Percentiles rank a stretch among this genome's conserved stretches.
Conservation (phyloP, 2,797 vertebrate species). For the Poecilia picta region DNA sequence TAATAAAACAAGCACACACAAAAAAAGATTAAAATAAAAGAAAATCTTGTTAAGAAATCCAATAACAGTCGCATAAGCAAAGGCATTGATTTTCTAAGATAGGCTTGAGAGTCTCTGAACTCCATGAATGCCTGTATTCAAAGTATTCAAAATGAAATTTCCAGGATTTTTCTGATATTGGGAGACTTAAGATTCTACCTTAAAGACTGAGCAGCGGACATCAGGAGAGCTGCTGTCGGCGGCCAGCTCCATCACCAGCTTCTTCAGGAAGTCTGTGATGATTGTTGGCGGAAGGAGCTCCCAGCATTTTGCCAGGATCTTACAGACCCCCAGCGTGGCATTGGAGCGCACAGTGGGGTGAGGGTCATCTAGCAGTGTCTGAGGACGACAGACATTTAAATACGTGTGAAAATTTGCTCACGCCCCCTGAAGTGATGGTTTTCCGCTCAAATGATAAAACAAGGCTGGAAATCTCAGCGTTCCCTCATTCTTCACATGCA, state of each 20-base stretch:
- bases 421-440: background rate
- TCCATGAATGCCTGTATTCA: background rate
- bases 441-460: background rate
- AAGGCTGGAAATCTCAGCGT: background rate
- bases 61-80: background rate
- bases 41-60: background rate
- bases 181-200: slow-evolving; percentile 75
- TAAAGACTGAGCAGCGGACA: slow-evolving; percentile 93
- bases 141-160: background rate
- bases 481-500: background rate
- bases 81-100: background rate
- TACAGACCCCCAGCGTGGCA: slow-evolving; percentile 89
- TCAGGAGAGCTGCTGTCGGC: slow-evolving; percentile 89
- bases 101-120: background rate
- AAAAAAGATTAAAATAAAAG: background rate
- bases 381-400: slow-evolving; percentile 16
- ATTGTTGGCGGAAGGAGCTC: slow-evolving; percentile 89
- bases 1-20: background rate
- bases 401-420: background rate
- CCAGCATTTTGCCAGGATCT: slow-evolving; percentile 91
- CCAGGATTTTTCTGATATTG: background rate
- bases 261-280: slow-evolving; percentile 90
- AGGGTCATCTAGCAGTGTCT: slow-evolving; percentile 91
- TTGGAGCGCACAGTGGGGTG: slow-evolving; percentile 89
- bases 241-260: slow-evolving; percentile 84